These are phyloP conservation scores for Montipora capitata DNA, from an alignment of 92 coral and sea anemone species.

Conservation along the genomic window DNA sequence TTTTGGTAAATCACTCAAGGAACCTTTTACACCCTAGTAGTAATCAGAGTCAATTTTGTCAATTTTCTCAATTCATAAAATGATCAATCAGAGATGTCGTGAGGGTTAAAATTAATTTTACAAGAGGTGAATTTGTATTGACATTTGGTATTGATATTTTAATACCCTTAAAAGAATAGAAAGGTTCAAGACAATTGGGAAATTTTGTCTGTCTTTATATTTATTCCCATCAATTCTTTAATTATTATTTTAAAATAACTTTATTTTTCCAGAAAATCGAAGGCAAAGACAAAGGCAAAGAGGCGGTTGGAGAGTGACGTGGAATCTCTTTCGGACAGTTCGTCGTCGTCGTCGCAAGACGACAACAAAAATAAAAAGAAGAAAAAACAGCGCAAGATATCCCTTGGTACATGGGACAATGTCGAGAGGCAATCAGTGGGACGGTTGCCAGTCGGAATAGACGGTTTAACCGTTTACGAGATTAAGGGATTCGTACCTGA, in stretches of 20 bases:
- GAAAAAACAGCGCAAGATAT: constrained; percentile 47
- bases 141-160: not conserved
- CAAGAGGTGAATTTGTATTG: constrained; percentile 13
- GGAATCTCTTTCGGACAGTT: constrained; percentile 9
- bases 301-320: constrained; percentile 12
- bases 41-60: not conserved
- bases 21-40: not conserved
- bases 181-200: constrained; percentile 2
- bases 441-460: constrained; percentile 71
- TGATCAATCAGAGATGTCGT: not conserved
- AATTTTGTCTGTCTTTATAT: constrained; percentile 20
- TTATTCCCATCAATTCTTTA: constrained; percentile 10
- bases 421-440: constrained; percentile 48
- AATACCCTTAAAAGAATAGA: not conserved
- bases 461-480: constrained; percentile 55
- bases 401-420: constrained; percentile 26
- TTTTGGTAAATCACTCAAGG: not conserved
- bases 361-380: not conserved
- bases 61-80: not conserved
- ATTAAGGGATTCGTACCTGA: constrained; percentile 21
- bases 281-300: constrained; percentile 17
- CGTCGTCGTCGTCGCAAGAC: constrained; percentile 8
- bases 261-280: constrained; percentile 19
- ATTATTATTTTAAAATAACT: constrained; percentile 13
- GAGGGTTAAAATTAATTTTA: not conserved